A percentile compares a stretch with the other conserved stretches of the same genome.
These are phyloP conservation scores for Chionoecetes opilio DNA, from an alignment of 1,140 invertebrate genomes.

Conservation along the genomic window DNA sequence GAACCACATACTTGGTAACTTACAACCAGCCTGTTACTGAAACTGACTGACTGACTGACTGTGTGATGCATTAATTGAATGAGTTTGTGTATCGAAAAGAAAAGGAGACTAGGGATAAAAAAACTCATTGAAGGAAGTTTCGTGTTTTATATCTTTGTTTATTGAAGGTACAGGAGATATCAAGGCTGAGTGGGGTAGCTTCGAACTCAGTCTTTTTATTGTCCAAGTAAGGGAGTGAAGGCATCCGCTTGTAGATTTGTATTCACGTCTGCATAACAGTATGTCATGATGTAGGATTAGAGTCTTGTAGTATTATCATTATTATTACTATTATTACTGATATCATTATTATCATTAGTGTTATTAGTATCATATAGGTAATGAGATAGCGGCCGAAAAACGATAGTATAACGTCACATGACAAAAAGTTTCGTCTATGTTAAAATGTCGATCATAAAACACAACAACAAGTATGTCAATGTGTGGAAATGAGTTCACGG, in stretches of 20 bases:
- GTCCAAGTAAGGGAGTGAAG: background rate
- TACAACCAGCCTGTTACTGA: background rate
- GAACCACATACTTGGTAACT: background rate
- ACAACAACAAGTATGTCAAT: too few species aligned
- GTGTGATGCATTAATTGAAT: too few species aligned
- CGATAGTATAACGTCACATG: background rate
- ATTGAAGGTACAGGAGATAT: constrained; percentile 10
- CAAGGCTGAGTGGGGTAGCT: background rate
- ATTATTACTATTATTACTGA: too few species aligned
- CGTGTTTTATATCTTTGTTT: background rate
- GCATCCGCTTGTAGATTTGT: background rate
- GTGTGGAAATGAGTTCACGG: too few species aligned
- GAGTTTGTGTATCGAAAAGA: too few species aligned
- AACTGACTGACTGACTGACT: too few species aligned
- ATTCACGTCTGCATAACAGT: background rate
- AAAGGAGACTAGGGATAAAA: background rate
- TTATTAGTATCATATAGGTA: background rate
- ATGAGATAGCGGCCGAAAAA: background rate
- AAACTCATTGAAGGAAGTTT: background rate
- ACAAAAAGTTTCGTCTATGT: background rate
- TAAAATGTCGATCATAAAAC: too few species aligned
- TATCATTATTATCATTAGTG: constrained; percentile 18
- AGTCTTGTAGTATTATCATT: background rate
- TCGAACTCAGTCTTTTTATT: background rate
- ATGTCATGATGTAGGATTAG: background rate